A percentile compares a stretch with the other conserved stretches of the same genome.
These are phyloP conservation scores for Aptenodytes patagonicus DNA, from an alignment of 2,113 vertebrate species.

Conservation along the genomic window DNA sequence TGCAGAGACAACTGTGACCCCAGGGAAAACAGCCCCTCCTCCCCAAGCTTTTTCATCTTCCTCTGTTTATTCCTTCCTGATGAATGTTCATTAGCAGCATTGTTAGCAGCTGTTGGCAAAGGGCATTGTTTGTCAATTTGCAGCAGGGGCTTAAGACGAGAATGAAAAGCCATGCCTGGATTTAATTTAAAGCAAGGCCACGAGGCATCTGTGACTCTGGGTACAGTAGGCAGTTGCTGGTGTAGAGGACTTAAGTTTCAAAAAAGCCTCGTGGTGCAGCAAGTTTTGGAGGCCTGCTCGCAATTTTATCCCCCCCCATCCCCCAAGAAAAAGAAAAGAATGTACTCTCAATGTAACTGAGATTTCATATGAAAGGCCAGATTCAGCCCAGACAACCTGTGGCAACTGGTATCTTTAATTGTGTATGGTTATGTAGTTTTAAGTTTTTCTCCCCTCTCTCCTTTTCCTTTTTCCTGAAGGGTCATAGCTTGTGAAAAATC, in stretches of 20 bases:
- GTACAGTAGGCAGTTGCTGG: neutral
- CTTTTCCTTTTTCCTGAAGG: neutral
- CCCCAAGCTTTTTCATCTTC: neutral
- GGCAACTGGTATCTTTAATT: neutral
- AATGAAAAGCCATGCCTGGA: neutral
- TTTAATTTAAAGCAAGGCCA: neutral
- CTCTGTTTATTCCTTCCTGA: neutral
- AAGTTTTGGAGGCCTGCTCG: neutral
- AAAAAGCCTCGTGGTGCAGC: neutral
- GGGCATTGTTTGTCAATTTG: neutral
- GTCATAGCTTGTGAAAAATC: neutral
- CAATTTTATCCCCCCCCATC: neutral
- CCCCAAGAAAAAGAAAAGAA: neutral
- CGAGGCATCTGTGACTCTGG: neutral
- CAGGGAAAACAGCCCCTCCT: neutral
- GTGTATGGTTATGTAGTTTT: neutral
- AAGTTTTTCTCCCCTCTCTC: neutral
- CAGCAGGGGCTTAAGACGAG: neutral
- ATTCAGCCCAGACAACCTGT: neutral
- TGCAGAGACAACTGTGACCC: neutral
- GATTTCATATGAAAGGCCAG: neutral
- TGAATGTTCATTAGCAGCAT: neutral
- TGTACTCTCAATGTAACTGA: neutral
- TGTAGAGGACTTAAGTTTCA: neutral
- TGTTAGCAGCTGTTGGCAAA: slow-evolving; percentile 22